These are phyloP conservation scores for Drosophila stalkeri DNA, from an alignment of 2,888 invertebrate species.

Conservation along the genomic window DNA sequence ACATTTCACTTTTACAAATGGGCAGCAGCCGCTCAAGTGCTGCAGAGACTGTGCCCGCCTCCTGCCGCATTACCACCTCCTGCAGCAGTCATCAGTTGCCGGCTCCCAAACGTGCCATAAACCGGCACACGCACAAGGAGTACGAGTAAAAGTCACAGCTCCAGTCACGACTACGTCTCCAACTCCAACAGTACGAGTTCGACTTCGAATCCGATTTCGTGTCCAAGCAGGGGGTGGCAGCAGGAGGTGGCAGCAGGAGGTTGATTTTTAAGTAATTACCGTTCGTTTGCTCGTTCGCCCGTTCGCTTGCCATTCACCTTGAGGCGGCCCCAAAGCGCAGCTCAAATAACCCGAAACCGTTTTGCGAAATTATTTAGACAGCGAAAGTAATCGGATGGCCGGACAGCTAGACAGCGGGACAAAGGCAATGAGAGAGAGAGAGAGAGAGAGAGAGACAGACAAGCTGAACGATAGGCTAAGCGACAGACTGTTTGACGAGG, in stretches of 20 bases:
- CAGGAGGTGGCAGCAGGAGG: slow-evolving; percentile 29
- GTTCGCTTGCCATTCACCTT: slow-evolving; percentile 71
- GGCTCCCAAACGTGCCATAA: slow-evolving; percentile 70
- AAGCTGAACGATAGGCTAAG: slow-evolving; percentile 1
- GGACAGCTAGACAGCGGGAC: slow-evolving; percentile 26
- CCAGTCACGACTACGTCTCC: slow-evolving; percentile 29
- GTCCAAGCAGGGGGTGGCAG: slow-evolving; percentile 1
- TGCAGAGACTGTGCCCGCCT: slow-evolving; percentile 39
- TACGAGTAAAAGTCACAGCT: slow-evolving; percentile 9
- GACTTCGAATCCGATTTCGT: slow-evolving; percentile 22
- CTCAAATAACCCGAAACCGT: slow-evolving; percentile 73
- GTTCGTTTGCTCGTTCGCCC: slow-evolving; percentile 44
- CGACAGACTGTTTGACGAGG: slow-evolving; percentile 2
- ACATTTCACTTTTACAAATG: slow-evolving; percentile 67
- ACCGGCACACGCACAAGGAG: slow-evolving; percentile 60
- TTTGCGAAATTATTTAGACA: slow-evolving; percentile 74
- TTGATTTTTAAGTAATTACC: slow-evolving; percentile 75
- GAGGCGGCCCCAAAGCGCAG: slow-evolving; percentile 62
- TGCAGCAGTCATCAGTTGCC: background rate
- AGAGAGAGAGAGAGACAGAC: background rate
- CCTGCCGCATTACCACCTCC: background rate
- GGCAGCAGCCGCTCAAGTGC: slow-evolving; percentile 73
- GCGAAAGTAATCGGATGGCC: slow-evolving; percentile 73
- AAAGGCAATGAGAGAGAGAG: slow-evolving; percentile 5
- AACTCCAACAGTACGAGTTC: background rate